Evolutionary conservation across 2,797 vertebrate genomes (phyloP).

Genomic region (Meda fulgida): DNA sequence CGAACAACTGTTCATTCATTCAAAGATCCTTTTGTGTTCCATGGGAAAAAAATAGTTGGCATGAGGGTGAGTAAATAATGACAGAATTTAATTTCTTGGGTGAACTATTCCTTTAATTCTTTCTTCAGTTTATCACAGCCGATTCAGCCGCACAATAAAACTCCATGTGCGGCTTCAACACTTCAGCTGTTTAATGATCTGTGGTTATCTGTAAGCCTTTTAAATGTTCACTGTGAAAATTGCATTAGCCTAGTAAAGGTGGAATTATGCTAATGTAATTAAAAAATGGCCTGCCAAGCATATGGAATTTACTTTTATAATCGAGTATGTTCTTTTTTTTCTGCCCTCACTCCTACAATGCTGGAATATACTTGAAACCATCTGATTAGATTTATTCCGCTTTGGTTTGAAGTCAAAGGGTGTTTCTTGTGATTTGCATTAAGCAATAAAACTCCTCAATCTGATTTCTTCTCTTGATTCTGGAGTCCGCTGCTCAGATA

Average conservation of each 20-base stretch:
- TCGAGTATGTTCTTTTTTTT: constrained; percentile 27
- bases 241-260: constrained; percentile 46
- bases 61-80: background rate
- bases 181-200: constrained; percentile 38
- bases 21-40: background rate
- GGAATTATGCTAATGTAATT: constrained; percentile 47
- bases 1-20: background rate
- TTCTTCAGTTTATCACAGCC: constrained; percentile 1
- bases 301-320: constrained; percentile 48
- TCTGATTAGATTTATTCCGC: constrained; percentile 9
- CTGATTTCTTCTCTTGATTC: constrained; percentile 68
- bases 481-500: constrained; percentile 59
- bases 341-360: constrained; percentile 8
- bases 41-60: background rate
- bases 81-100: background rate
- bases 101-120: constrained; percentile 11
- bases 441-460: constrained; percentile 64
- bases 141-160: constrained; percentile 21
- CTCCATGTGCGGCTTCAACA: constrained; percentile 11
- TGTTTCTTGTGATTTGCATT: constrained; percentile 8
- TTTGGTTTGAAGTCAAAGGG: constrained; percentile 1
- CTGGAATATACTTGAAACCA: background rate
- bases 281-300: constrained; percentile 40
- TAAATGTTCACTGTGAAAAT: constrained; percentile 40
- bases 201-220: constrained; percentile 44